Evolutionary conservation across 2,888 invertebrate species (phyloP).

Genomic region (Lobophora halterata): DNA sequence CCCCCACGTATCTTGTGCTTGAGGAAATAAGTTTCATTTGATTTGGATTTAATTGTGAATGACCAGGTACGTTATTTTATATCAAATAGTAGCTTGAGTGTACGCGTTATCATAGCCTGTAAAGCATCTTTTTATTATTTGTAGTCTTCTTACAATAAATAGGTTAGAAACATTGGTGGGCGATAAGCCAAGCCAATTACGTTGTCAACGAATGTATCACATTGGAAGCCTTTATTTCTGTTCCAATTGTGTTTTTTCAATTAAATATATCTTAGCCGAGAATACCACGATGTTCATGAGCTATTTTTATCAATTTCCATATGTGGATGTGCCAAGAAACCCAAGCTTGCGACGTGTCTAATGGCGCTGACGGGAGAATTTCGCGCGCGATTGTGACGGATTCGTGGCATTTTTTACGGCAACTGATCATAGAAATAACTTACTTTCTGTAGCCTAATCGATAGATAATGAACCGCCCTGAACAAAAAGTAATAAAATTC

Average conservation of each 20-base stretch:
- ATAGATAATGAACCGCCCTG: slow-evolving; percentile 48
- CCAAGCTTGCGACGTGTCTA: slow-evolving; percentile 80
- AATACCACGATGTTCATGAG: slow-evolving; percentile 48
- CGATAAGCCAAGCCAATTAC: slow-evolving; percentile 74
- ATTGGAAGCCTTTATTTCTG: slow-evolving; percentile 38
- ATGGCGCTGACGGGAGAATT: slow-evolving; percentile 78
- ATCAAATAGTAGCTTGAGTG: slow-evolving; percentile 38
- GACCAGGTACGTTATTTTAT: slow-evolving; percentile 66
- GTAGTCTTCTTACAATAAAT: slow-evolving; percentile 51
- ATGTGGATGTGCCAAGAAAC: slow-evolving; percentile 73
- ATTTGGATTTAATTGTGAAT: slow-evolving; percentile 72
- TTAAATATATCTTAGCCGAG: slow-evolving; percentile 41
- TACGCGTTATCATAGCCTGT: slow-evolving; percentile 33
- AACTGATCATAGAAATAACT: slow-evolving; percentile 60
- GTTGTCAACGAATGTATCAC: slow-evolving; percentile 52
- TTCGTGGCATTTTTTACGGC: slow-evolving; percentile 78
- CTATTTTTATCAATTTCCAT: slow-evolving; percentile 78
- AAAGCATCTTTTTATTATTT: slow-evolving; percentile 30
- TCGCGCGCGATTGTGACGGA: slow-evolving; percentile 80
- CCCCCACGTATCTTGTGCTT: slow-evolving; percentile 25
- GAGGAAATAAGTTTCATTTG: slow-evolving; percentile 55
- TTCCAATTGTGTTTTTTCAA: slow-evolving; percentile 39
- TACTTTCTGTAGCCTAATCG: slow-evolving; percentile 42
- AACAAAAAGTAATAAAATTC: slow-evolving; percentile 41
- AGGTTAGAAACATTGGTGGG: slow-evolving; percentile 75